phyloP scores from a whole-genome alignment of 2,888 invertebrate species.

The Muscina levida region DNA sequence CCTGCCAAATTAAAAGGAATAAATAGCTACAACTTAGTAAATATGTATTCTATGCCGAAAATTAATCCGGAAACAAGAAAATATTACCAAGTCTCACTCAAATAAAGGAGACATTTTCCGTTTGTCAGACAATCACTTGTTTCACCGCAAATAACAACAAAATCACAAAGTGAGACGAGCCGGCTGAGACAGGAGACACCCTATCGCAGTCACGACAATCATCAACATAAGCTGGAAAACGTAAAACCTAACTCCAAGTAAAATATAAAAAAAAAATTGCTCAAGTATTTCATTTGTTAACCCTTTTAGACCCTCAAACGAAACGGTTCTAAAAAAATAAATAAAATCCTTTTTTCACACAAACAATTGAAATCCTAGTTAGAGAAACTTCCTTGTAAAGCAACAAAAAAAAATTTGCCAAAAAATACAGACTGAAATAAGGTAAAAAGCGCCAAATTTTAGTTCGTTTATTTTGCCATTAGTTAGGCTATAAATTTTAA shows the following conservation, averaged over 20 bases:
- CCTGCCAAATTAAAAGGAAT: conserved; percentile 63
- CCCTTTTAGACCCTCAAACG: conserved; percentile 54
- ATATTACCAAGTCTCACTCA: conserved; percentile 46
- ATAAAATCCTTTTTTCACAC: conserved; percentile 53
- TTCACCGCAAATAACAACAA: conserved; percentile 35
- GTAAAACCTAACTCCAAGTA: too few relatives aligned
- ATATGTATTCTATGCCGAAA: conserved; percentile 65
- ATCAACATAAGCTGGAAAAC: conserved; percentile 15
- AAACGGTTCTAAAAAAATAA: background rate
- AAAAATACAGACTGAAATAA: conserved; percentile 46
- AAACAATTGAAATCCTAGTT: conserved; percentile 39
- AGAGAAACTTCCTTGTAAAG: conserved; percentile 18
- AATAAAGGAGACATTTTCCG: background rate
- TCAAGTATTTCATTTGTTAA: conserved; percentile 56
- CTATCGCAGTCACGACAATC: conserved; percentile 43
- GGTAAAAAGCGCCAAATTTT: conserved; percentile 58
- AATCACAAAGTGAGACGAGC: conserved; percentile 42
- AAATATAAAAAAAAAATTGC: too few relatives aligned
- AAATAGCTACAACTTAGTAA: conserved; percentile 61
- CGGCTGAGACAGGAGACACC: conserved; percentile 50
- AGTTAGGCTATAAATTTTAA: conserved; percentile 64
- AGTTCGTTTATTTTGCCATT: conserved; percentile 64
- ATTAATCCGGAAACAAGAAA: conserved; percentile 68
- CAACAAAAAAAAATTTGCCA: conserved; percentile 59
- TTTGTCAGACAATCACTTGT: conserved; percentile 25